Evolutionary conservation across 2,113 vertebrate genomes (phyloP).

Genomic region (Bufo bufo): DNA sequence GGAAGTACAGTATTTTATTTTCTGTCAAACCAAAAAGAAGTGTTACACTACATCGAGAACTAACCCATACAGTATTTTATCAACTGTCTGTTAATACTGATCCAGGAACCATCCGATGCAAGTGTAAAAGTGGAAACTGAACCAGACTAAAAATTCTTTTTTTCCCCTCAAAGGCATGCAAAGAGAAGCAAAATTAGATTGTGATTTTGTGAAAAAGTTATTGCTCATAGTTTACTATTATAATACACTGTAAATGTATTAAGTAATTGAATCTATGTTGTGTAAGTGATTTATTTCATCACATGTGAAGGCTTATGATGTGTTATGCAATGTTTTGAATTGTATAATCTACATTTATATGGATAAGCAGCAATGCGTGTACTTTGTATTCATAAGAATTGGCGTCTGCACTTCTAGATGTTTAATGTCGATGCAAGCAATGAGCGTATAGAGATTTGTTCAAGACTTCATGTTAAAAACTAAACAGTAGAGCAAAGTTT

Average conservation of each 20-base stretch:
- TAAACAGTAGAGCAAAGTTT: no score
- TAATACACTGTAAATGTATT: not conserved
- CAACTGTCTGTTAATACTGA: not conserved
- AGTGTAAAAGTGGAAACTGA: not conserved
- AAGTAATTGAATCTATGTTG: not conserved
- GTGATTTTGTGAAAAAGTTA: not conserved
- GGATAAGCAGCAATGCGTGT: no score
- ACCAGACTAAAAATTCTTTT: not conserved
- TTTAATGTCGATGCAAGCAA: no score
- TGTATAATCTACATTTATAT: no score
- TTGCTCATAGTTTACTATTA: not conserved
- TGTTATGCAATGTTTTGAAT: not conserved
- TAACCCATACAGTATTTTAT: not conserved
- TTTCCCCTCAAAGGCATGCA: not conserved
- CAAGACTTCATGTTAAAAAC: no score
- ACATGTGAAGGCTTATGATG: not conserved
- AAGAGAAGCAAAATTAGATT: not conserved
- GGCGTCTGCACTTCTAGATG: no score
- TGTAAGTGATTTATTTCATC: no score
- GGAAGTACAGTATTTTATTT: not conserved
- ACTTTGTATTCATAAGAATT: no score
- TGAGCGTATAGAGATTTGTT: no score
- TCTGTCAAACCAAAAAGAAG: not conserved
- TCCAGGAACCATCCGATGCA: not conserved
- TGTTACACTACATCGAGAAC: not conserved